These are phyloP conservation scores for Actenoides lindsayi DNA, from an alignment of 2,113 vertebrate species.

Conservation along the genomic window DNA sequence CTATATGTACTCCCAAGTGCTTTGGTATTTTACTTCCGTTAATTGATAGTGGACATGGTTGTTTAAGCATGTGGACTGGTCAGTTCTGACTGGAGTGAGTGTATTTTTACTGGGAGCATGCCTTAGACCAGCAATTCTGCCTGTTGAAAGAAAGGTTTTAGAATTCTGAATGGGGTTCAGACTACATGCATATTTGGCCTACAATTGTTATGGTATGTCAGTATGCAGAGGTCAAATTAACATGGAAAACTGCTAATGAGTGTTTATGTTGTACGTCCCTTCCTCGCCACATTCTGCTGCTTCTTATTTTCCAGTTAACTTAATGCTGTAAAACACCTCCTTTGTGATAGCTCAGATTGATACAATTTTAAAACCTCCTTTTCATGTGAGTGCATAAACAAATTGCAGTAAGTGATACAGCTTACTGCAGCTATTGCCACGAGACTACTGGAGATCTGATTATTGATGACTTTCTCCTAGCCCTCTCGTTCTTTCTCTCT, in stretches of 20 bases:
- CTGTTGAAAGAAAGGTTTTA: slow-evolving; percentile 52
- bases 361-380: slow-evolving; percentile 52
- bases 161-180: slow-evolving; percentile 63
- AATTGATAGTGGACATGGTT: slow-evolving; percentile 70
- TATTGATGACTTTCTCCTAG: slow-evolving; percentile 56
- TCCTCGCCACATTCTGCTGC: slow-evolving; percentile 51
- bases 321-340: slow-evolving; percentile 64
- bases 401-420: slow-evolving; percentile 60
- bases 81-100: slow-evolving; percentile 65
- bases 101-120: slow-evolving; percentile 75
- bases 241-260: slow-evolving; percentile 66
- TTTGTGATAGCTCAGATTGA: slow-evolving; percentile 64
- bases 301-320: slow-evolving; percentile 42
- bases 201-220: slow-evolving; percentile 48
- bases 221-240: slow-evolving; percentile 68
- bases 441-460: slow-evolving; percentile 65
- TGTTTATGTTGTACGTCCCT: slow-evolving; percentile 61
- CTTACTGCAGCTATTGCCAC: slow-evolving; percentile 28
- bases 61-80: slow-evolving; percentile 75
- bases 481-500: slow-evolving; percentile 56
- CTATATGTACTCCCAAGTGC: slow-evolving; percentile 76
- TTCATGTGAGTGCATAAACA: slow-evolving; percentile 34
- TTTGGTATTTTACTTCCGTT: slow-evolving; percentile 88
- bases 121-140: slow-evolving; percentile 72
- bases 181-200: slow-evolving; percentile 55